These are phyloP conservation scores for Diadophis punctatus DNA, from an alignment of 2,113 vertebrate genomes.

Conservation along the genomic window DNA sequence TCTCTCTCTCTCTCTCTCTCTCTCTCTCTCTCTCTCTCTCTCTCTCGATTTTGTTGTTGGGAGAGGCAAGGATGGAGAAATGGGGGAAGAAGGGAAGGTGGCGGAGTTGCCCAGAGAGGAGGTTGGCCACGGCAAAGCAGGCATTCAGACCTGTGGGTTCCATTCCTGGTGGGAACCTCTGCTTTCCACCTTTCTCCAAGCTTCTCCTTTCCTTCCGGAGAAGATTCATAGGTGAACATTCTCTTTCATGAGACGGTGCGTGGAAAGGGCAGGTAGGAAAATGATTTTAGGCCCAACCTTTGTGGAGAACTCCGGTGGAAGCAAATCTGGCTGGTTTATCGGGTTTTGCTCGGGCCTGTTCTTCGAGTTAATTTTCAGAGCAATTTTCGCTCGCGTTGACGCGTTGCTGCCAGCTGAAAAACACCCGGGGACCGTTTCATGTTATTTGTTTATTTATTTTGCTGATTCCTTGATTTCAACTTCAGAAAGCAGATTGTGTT, in stretches of 20 bases:
- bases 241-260: background rate
- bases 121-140: background rate
- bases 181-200: background rate
- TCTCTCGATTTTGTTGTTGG: background rate
- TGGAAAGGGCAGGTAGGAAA: background rate
- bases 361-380: background rate
- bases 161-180: background rate
- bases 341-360: background rate
- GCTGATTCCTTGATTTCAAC: background rate
- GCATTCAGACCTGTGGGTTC: background rate
- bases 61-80: background rate
- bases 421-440: background rate
- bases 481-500: background rate
- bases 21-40: too few relatives aligned
- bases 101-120: background rate
- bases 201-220: background rate
- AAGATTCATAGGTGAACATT: background rate
- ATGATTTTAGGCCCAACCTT: background rate
- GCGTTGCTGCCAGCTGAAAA: background rate
- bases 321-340: background rate
- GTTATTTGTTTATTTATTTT: background rate
- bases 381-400: background rate
- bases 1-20: too few relatives aligned
- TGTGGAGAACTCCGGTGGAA: background rate
- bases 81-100: background rate